phyloP scores from a whole-genome alignment of 2,888 invertebrate species.

The Ecliptopera silaceata region DNA sequence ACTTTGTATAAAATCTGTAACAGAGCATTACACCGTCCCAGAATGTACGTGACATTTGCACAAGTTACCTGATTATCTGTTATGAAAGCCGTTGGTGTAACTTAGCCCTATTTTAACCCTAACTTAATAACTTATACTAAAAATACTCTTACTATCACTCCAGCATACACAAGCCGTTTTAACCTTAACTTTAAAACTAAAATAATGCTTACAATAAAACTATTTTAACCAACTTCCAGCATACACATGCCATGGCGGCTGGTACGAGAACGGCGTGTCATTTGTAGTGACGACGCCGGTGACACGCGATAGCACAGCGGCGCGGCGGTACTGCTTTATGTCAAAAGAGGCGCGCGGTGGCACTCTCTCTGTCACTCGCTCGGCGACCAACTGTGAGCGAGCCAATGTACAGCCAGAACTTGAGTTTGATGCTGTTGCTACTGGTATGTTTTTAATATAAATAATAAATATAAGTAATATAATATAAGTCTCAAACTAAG shows the following conservation, averaged over 20 bases:
- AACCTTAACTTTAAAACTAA: too few species aligned
- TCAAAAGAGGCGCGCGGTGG: constrained; percentile 86
- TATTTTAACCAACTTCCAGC: constrained; percentile 74
- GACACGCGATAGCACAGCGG: constrained; percentile 86
- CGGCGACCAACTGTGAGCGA: constrained; percentile 86
- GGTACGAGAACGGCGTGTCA: constrained; percentile 93
- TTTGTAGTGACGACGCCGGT: constrained; percentile 92
- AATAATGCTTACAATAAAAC: background rate
- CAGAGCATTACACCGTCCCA: too few species aligned
- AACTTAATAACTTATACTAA: too few species aligned
- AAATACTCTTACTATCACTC: too few species aligned
- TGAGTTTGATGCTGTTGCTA: constrained; percentile 87
- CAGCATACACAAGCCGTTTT: too few species aligned
- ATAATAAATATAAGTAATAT: too few species aligned
- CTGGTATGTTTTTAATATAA: constrained; percentile 80
- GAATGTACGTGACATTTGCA: too few species aligned
- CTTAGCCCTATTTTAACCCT: too few species aligned
- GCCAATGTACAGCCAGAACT: constrained; percentile 71
- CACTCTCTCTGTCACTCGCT: constrained; percentile 80
- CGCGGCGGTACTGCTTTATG: constrained; percentile 89
- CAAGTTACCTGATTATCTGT: too few species aligned
- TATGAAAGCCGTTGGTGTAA: too few species aligned
- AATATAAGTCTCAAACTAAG: too few species aligned
- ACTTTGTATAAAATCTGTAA: too few species aligned
- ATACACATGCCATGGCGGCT: constrained; percentile 94